phyloP scores from a whole-genome alignment of 2,888 invertebrate genomes.

The Harpagoxenus sublaevis region DNA sequence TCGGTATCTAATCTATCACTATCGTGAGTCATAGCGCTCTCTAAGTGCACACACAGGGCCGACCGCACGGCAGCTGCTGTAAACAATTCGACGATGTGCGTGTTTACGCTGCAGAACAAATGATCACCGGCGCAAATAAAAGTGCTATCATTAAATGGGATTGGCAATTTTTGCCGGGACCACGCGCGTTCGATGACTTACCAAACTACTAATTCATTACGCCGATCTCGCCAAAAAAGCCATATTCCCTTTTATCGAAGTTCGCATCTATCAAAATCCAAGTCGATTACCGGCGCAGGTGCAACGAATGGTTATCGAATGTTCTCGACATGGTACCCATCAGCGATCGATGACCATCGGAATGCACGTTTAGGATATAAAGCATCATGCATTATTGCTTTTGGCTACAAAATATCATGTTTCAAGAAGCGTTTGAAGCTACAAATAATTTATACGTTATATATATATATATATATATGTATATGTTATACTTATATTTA shows the following conservation, averaged over 20 bases:
- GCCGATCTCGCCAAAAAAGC: slow-evolving; percentile 39
- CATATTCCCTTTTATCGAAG: slow-evolving; percentile 54
- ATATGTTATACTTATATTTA: background rate
- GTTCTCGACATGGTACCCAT: slow-evolving; percentile 44
- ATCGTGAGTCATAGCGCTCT: slow-evolving; percentile 49
- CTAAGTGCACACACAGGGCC: slow-evolving; percentile 36
- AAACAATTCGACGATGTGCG: slow-evolving; percentile 34
- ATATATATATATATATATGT: background rate
- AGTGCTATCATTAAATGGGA: slow-evolving; percentile 50
- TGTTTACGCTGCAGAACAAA: slow-evolving; percentile 25
- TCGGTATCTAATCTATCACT: slow-evolving; percentile 76
- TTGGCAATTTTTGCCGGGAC: slow-evolving; percentile 46
- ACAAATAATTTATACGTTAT: slow-evolving; percentile 30
- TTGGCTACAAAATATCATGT: slow-evolving; percentile 33
- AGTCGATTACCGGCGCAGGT: slow-evolving; percentile 57
- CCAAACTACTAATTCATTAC: slow-evolving; percentile 52
- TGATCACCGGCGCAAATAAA: slow-evolving; percentile 36
- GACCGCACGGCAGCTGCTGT: slow-evolving; percentile 40
- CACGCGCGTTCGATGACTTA: slow-evolving; percentile 36
- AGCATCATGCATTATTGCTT: slow-evolving; percentile 42
- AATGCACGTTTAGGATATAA: slow-evolving; percentile 54
- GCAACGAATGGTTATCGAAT: slow-evolving; percentile 49
- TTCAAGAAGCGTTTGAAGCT: slow-evolving; percentile 13
- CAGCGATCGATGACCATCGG: slow-evolving; percentile 52
- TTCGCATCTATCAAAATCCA: slow-evolving; percentile 59